phyloP scores from a whole-genome alignment of 2,113 vertebrate species.

The Zingel zingel region DNA sequence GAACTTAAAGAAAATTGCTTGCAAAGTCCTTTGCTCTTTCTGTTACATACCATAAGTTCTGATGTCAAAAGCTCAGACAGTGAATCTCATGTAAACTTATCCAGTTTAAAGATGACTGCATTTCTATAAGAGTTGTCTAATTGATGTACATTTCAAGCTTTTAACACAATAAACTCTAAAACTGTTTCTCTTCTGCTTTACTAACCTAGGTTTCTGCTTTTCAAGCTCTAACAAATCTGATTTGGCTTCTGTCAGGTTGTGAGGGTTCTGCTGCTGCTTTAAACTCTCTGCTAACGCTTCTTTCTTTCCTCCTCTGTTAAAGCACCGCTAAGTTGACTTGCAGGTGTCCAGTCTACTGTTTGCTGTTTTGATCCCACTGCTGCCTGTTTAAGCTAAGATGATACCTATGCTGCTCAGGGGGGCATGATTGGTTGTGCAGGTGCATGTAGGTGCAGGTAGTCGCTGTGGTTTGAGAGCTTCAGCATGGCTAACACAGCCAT shows the following conservation, averaged over 20 bases:
- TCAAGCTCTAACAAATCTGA: slow-evolving; percentile 58
- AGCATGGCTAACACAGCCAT: slow-evolving; percentile 80
- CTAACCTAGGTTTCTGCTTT: slow-evolving; percentile 59
- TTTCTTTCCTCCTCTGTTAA: slow-evolving; percentile 15
- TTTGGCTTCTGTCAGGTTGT: slow-evolving; percentile 55
- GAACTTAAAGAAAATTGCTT: not conserved
- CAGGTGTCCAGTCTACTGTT: slow-evolving; percentile 60
- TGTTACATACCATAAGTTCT: not conserved
- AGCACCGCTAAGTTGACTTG: slow-evolving; percentile 54
- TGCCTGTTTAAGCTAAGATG: slow-evolving; percentile 61
- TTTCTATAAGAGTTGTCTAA: slow-evolving; percentile 21
- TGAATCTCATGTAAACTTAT: slow-evolving; percentile 39
- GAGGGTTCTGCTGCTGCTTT: slow-evolving; percentile 48
- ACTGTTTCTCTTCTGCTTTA: slow-evolving; percentile 43
- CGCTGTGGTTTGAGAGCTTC: slow-evolving; percentile 51
- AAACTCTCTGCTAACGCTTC: slow-evolving; percentile 34
- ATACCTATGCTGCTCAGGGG: slow-evolving; percentile 49
- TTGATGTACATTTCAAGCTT: slow-evolving; percentile 30
- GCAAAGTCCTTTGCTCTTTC: not conserved
- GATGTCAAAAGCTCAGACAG: slow-evolving; percentile 12
- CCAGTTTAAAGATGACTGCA: slow-evolving; percentile 11
- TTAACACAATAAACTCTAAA: slow-evolving; percentile 39
- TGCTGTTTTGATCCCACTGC: slow-evolving; percentile 54
- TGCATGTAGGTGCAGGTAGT: slow-evolving; percentile 69
- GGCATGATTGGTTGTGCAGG: slow-evolving; percentile 61